A percentile compares a stretch with the other conserved stretches of the same genome.
Conservation (phyloP, 2,797 vertebrate species). For the Acestrorhynchus altus region DNA sequence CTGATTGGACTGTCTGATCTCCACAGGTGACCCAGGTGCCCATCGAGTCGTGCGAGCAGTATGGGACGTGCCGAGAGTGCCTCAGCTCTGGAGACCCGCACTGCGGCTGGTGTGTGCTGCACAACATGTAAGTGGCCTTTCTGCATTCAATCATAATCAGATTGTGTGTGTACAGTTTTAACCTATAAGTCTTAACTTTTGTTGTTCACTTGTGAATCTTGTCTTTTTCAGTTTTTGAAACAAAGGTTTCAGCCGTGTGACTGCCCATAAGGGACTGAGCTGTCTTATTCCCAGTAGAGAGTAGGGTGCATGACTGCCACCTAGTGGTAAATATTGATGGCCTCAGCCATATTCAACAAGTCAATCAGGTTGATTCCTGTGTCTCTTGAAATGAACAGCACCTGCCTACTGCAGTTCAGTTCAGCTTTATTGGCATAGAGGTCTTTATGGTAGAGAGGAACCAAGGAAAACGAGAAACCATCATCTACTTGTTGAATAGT, state of each 20-base stretch:
- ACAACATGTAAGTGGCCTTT: conserved; percentile 90
- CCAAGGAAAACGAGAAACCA: background rate
- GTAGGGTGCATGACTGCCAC: conserved; percentile 73
- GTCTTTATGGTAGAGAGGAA: background rate
- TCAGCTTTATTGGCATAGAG: background rate
- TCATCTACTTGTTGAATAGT: background rate
- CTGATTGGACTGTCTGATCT: conserved; percentile 31
- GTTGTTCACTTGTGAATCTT: background rate
- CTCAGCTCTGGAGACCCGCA: conserved; percentile 98
- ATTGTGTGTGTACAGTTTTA: no score
- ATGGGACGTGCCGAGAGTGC: conserved; percentile 93
- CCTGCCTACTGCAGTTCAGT: background rate
- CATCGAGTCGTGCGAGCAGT: conserved; percentile 95
- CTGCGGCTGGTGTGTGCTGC: conserved; percentile 98
- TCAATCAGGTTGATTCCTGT: background rate
- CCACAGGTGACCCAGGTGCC: conserved; percentile 90
- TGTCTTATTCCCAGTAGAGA: background rate
- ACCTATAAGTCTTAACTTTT: no score
- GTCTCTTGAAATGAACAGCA: no score
- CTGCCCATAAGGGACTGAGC: background rate
- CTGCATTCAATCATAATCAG: background rate
- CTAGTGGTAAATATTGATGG: conserved; percentile 67
- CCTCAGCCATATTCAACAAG: conserved; percentile 52
- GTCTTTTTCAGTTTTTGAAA: background rate
- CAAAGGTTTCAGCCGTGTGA: background rate